Evolutionary conservation across 2,888 invertebrate species (phyloP).

Genomic region (Macrostomum cliftonense): DNA sequence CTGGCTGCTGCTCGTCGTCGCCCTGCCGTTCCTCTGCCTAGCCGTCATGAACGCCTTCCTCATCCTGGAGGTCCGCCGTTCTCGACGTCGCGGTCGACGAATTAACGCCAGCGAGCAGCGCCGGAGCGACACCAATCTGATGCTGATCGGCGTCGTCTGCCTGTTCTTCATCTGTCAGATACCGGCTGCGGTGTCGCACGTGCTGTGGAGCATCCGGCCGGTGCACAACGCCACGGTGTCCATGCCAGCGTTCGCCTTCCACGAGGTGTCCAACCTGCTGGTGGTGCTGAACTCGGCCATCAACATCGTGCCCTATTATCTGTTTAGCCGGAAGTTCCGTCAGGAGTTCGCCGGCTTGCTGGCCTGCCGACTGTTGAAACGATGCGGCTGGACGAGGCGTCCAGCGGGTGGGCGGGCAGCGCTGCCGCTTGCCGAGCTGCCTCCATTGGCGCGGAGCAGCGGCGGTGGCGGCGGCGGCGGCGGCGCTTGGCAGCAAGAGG

Average conservation of each 20-base stretch:
- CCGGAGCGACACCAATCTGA: slow-evolving; percentile 34
- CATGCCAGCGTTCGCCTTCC: slow-evolving; percentile 21
- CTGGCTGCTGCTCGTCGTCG: slow-evolving; percentile 31
- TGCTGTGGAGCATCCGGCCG: slow-evolving; percentile 22
- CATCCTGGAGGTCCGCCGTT: slow-evolving; percentile 28
- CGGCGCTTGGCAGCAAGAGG: no score
- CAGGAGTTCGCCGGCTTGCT: slow-evolving; percentile 18
- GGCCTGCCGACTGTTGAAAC: no score
- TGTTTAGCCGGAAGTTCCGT: slow-evolving; percentile 33
- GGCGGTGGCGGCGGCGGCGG: no score
- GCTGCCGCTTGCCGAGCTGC: no score
- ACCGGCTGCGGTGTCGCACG: slow-evolving; percentile 33
- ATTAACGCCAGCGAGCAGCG: slow-evolving; percentile 29
- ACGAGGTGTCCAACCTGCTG: slow-evolving; percentile 32
- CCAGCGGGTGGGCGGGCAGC: no score
- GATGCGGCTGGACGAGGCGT: no score
- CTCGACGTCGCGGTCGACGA: slow-evolving; percentile 23
- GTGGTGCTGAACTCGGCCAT: slow-evolving; percentile 35
- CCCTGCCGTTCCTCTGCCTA: slow-evolving; percentile 31
- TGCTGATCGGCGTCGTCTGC: slow-evolving; percentile 36
- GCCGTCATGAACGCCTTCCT: slow-evolving; percentile 31
- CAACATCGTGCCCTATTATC: slow-evolving; percentile 37
- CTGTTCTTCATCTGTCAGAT: slow-evolving; percentile 36
- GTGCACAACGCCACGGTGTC: neutral
- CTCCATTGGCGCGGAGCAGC: no score